phyloP scores from a whole-genome alignment of 2,797 vertebrate genomes.

The Selene dorsalis region DNA sequence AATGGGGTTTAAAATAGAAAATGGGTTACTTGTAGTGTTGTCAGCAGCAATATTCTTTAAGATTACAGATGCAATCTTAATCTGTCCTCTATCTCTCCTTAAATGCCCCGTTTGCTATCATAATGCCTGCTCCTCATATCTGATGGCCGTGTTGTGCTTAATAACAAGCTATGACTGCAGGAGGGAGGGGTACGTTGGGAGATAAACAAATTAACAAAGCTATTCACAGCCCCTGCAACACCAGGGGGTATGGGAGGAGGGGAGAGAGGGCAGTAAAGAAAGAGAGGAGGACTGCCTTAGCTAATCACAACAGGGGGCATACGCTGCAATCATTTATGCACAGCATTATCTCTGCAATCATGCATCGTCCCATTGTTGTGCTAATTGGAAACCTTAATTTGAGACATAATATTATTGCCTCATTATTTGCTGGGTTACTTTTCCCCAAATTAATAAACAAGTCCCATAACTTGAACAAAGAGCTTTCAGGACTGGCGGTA shows the following conservation, averaged over 20 bases:
- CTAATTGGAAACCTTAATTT: conserved; percentile 81
- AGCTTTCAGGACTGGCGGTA: conserved; percentile 32
- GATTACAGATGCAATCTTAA: conserved; percentile 80
- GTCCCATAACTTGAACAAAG: conserved; percentile 31
- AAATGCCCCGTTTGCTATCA: conserved; percentile 74
- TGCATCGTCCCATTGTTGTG: conserved; percentile 69
- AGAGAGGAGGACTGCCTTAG: conserved; percentile 65
- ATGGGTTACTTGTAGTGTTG: conserved; percentile 53
- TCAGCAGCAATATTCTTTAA: conserved; percentile 74
- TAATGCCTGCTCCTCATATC: conserved; percentile 78
- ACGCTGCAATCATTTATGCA: conserved; percentile 72
- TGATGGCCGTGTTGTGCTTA: conserved; percentile 81
- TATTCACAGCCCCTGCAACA: conserved; percentile 74
- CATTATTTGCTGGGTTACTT: conserved; percentile 69
- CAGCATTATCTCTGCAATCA: conserved; percentile 77
- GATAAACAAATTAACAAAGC: conserved; percentile 85
- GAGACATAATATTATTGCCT: conserved; percentile 72
- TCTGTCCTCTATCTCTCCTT: conserved; percentile 84
- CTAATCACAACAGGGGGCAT: conserved; percentile 75
- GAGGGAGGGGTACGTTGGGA: conserved; percentile 73
- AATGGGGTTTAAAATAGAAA: conserved; percentile 61
- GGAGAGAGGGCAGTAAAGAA: conserved; percentile 70
- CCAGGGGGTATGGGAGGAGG: conserved; percentile 69
- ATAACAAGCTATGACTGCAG: conserved; percentile 76
- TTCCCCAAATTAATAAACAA: conserved; percentile 65